Conservation (phyloP, 1,140 invertebrate species). For the Bombus haemorrhoidalis region DNA sequence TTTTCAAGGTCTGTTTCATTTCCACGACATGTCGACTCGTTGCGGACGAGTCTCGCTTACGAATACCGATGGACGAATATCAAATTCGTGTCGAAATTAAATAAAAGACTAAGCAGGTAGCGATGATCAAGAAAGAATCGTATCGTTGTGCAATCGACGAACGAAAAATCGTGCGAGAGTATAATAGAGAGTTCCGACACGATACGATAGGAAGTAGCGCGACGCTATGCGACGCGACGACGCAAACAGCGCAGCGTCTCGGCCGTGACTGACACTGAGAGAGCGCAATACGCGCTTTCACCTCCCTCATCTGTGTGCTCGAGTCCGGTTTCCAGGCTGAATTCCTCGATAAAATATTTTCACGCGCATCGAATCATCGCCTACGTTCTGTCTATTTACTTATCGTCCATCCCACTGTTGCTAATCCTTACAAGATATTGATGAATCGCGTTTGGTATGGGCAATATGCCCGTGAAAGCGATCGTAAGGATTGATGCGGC, state of each 20-base stretch:
- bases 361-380: slow-evolving; percentile 1
- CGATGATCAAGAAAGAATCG: not conserved
- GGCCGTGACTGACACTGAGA: slow-evolving; percentile 80
- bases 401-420: not conserved
- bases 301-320: slow-evolving; percentile 67
- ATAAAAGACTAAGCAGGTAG: not conserved
- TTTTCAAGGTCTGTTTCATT: slow-evolving; percentile 79
- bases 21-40: slow-evolving; percentile 59
- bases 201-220: not conserved
- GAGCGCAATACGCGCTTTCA: slow-evolving; percentile 80
- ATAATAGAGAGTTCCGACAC: not conserved
- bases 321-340: slow-evolving; percentile 39
- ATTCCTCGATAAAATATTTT: slow-evolving; percentile 21
- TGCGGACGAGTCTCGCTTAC: slow-evolving; percentile 2
- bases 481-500: not conserved
- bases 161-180: not conserved
- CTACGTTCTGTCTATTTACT: not conserved
- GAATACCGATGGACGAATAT: slow-evolving; percentile 34
- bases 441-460: not conserved
- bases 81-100: slow-evolving; percentile 16
- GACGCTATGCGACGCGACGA: not conserved
- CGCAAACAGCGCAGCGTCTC: slow-evolving; percentile 65
- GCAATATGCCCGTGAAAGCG: not conserved
- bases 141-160: not conserved
- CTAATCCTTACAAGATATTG: not conserved